Percentiles rank a stretch among this genome's conserved stretches.
Evolutionary conservation across 2,888 invertebrate species (phyloP).

Genomic region (Hartigia nigra): DNA sequence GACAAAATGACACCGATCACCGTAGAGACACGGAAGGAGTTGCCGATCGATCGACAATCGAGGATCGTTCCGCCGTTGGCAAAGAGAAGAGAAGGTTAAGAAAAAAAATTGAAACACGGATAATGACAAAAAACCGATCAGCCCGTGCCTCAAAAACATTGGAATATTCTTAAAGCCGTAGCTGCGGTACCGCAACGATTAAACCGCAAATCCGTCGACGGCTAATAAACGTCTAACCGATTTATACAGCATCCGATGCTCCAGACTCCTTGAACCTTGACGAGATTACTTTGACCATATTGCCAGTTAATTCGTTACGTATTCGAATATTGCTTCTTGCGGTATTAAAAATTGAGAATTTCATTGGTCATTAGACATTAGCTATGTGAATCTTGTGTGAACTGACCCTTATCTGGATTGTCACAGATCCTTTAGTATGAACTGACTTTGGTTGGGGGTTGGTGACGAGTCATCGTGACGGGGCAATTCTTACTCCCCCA

Average conservation of each 20-base stretch:
- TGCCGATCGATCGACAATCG: constrained; percentile 32
- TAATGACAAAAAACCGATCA: constrained; percentile 46
- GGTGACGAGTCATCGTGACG: constrained; percentile 51
- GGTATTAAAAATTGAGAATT: not conserved
- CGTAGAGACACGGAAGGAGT: not conserved
- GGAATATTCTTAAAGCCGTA: constrained; percentile 35
- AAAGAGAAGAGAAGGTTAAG: constrained; percentile 43
- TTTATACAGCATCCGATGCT: not conserved
- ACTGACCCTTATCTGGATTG: not conserved
- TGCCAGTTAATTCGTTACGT: not conserved
- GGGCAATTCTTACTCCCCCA: constrained; percentile 40
- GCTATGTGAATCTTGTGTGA: not conserved
- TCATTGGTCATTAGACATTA: not conserved
- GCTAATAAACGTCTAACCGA: constrained; percentile 6
- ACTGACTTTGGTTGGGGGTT: not conserved
- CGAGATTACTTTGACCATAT: not conserved
- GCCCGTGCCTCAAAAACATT: constrained; percentile 53
- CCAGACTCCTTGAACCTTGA: not conserved
- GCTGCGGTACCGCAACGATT: constrained; percentile 33
- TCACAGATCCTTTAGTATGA: not conserved
- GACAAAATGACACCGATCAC: constrained; percentile 43
- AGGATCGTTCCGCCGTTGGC: constrained; percentile 28
- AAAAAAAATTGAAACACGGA: not conserved
- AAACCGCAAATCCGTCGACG: constrained; percentile 45
- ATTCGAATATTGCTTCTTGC: not conserved